Evolutionary conservation across 1,140 invertebrate genomes (phyloP).

Genomic region (Plutomurus gul): DNA sequence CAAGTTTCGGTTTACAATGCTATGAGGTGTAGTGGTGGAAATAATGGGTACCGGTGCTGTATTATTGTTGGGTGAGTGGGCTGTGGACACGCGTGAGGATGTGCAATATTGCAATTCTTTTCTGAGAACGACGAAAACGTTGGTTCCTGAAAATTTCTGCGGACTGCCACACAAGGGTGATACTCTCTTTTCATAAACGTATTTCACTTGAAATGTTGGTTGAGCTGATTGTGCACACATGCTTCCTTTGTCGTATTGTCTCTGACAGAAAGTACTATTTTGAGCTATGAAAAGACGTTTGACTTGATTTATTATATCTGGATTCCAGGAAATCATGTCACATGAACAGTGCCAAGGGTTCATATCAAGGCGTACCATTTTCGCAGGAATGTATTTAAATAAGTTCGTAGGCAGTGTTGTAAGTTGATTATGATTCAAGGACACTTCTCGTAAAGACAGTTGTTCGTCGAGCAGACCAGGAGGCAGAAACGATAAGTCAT

Average conservation of each 20-base stretch:
- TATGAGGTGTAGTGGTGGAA: no score
- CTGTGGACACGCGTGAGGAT: no score
- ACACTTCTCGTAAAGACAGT: conserved; percentile 64
- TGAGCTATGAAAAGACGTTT: conserved; percentile 56
- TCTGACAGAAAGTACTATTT: conserved; percentile 58
- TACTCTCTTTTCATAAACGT: conserved; percentile 63
- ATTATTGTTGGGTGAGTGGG: no score
- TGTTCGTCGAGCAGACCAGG: conserved; percentile 68
- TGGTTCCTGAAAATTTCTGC: conserved; percentile 64
- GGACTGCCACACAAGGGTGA: conserved; percentile 68
- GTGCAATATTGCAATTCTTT: conserved; percentile 57
- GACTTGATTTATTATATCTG: conserved; percentile 59
- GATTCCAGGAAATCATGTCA: conserved; percentile 67
- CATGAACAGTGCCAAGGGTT: conserved; percentile 75
- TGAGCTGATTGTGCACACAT: conserved; percentile 52
- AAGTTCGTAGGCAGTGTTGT: conserved; percentile 63
- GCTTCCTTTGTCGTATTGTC: conserved; percentile 58
- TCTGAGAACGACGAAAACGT: conserved; percentile 65
- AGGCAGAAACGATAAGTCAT: conserved; percentile 65
- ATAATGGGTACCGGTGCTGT: no score
- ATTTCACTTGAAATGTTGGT: conserved; percentile 52
- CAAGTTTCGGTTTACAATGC: neutral
- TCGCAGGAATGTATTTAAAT: conserved; percentile 61
- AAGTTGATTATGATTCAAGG: conserved; percentile 67
- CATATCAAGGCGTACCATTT: conserved; percentile 64